Conservation (phyloP, 2,888 invertebrate genomes). For the Epinotia brunnichana region DNA sequence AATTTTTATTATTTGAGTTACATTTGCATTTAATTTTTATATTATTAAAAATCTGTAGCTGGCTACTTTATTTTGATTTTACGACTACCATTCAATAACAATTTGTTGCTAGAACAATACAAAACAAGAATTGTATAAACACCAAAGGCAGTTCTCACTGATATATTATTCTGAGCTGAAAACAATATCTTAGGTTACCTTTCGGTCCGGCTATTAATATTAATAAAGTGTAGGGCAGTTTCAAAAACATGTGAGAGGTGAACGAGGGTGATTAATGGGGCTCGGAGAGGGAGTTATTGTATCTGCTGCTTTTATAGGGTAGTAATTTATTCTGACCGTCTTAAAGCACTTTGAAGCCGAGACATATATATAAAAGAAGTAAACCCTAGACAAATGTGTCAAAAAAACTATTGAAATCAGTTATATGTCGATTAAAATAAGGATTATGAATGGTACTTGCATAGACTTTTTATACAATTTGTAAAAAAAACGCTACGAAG, state of each 20-base stretch:
- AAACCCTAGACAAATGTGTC: not conserved
- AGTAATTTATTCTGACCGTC: slow-evolving; percentile 6
- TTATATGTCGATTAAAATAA: too few species aligned
- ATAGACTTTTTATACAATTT: too few species aligned
- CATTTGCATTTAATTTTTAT: too few species aligned
- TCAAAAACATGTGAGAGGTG: slow-evolving; percentile 57
- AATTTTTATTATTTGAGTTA: too few species aligned
- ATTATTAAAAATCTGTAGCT: too few species aligned
- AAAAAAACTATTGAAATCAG: too few species aligned
- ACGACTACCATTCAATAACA: not conserved
- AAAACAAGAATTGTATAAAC: not conserved
- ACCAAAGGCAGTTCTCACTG: not conserved
- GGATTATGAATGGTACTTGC: too few species aligned
- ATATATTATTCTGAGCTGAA: slow-evolving; percentile 18
- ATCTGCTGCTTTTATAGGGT: slow-evolving; percentile 40
- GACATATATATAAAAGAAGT: not conserved
- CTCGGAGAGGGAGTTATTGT: slow-evolving; percentile 50
- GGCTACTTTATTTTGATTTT: not conserved
- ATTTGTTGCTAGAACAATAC: not conserved
- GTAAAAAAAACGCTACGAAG: too few species aligned
- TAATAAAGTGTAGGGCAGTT: slow-evolving; percentile 47
- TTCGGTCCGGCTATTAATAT: slow-evolving; percentile 38
- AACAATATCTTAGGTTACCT: slow-evolving; percentile 22
- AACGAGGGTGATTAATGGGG: slow-evolving; percentile 43
- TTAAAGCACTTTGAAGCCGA: not conserved